These are phyloP conservation scores for Perizoma affinitatum DNA, from an alignment of 2,888 invertebrate genomes.

Conservation along the genomic window DNA sequence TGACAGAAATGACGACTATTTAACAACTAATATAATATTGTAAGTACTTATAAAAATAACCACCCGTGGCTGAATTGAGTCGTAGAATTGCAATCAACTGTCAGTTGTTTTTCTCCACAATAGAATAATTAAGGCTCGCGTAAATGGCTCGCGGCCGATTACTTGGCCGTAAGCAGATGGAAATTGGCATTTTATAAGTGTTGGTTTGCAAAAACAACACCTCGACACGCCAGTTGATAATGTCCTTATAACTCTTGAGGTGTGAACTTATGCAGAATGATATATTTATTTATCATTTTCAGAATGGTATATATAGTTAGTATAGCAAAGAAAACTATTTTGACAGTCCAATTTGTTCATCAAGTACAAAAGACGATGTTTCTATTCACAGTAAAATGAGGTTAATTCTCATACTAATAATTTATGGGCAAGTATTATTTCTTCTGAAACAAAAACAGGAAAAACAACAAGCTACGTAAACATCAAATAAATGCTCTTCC, in stretches of 20 bases:
- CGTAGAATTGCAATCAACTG: constrained; percentile 13
- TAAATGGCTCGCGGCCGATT: constrained; percentile 16
- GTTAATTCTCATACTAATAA: no score
- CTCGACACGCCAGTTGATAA: constrained; percentile 8
- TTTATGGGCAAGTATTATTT: background rate
- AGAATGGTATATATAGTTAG: no score
- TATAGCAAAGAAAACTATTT: no score
- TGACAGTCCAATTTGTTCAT: no score
- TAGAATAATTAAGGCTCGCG: constrained; percentile 19
- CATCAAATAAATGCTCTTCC: no score
- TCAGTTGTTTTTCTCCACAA: constrained; percentile 22
- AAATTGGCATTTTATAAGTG: constrained; percentile 19
- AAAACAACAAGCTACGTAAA: no score
- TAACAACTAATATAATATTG: background rate
- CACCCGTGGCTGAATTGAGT: constrained; percentile 14
- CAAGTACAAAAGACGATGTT: no score
- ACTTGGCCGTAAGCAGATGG: constrained; percentile 25
- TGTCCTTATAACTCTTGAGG: constrained; percentile 14
- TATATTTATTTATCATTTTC: no score
- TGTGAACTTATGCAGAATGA: background rate
- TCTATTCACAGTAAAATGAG: no score
- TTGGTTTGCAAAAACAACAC: constrained; percentile 8
- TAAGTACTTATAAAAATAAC: background rate
- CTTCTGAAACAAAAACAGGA: background rate
- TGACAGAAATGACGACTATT: no score